Conservation (phyloP, 2,888 invertebrate genomes). For the Latrodectus elegans region DNA sequence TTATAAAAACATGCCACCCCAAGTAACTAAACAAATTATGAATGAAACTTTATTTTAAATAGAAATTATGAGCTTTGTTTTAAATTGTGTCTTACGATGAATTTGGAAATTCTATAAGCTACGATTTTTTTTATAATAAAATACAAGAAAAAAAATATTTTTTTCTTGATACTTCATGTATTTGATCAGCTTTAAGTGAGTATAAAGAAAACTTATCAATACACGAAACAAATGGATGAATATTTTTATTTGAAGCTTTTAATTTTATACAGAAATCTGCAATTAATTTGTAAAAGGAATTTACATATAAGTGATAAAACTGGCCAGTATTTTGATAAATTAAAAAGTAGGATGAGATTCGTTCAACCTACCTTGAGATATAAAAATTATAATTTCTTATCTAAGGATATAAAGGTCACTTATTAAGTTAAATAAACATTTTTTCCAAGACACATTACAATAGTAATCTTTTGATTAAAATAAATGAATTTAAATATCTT, state of each 20-base stretch:
- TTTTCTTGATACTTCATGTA: no score
- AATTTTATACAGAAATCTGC: slow-evolving; percentile 67
- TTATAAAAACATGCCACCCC: no score
- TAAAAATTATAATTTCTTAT: slow-evolving; percentile 2
- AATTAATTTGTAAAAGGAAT: slow-evolving; percentile 41
- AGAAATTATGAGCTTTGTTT: no score
- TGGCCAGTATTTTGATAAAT: slow-evolving; percentile 54
- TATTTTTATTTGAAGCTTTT: slow-evolving; percentile 69
- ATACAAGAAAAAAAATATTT: no score
- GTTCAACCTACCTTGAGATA: not conserved
- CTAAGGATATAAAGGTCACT: not conserved
- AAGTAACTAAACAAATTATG: no score
- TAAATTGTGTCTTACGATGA: no score
- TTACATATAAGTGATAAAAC: slow-evolving; percentile 60
- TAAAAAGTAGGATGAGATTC: slow-evolving; percentile 28
- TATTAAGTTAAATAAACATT: not conserved
- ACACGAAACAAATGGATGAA: slow-evolving; percentile 50
- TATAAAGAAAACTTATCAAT: not conserved
- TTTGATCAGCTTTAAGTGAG: no score
- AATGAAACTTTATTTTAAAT: no score
- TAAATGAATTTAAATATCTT: not conserved
- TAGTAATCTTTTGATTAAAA: not conserved
- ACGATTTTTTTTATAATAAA: no score
- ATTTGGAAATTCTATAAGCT: no score
- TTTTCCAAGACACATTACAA: not conserved